These are phyloP conservation scores for Hypothenemus hampei DNA, from an alignment of 1,140 invertebrate species.

Conservation along the genomic window DNA sequence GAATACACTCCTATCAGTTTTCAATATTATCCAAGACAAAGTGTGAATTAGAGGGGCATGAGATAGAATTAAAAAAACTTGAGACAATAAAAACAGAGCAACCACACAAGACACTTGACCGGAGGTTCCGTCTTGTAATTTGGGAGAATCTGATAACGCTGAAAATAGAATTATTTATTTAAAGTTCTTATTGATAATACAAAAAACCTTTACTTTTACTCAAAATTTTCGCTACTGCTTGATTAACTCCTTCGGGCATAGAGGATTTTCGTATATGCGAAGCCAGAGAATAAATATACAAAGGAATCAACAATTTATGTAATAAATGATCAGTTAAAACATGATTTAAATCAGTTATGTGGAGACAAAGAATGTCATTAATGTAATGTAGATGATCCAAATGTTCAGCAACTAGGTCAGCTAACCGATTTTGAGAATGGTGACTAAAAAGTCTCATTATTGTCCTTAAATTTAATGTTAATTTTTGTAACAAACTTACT, in stretches of 20 bases:
- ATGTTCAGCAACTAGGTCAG: conserved; percentile 95
- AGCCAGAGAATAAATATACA: conserved; percentile 90
- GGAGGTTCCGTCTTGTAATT: conserved; percentile 34
- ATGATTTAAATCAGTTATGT: conserved; percentile 90
- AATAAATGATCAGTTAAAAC: conserved; percentile 94
- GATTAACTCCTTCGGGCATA: conserved; percentile 53
- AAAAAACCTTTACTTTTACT: conserved; percentile 37
- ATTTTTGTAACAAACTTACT: conserved; percentile 64
- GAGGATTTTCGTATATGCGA: conserved; percentile 32
- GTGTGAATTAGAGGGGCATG: conserved; percentile 84
- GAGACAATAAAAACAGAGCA: conserved; percentile 85
- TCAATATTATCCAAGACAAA: conserved; percentile 82
- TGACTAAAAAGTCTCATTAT: conserved; percentile 57
- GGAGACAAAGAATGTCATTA: conserved; percentile 91
- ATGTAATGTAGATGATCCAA: conserved; percentile 97
- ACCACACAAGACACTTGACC: conserved; percentile 74
- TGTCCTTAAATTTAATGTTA: too few species aligned
- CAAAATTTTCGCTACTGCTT: conserved; percentile 56
- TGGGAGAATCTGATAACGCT: conserved; percentile 46
- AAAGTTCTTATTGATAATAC: neutral
- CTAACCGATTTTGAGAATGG: conserved; percentile 84
- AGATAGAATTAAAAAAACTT: conserved; percentile 94
- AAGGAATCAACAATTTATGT: conserved; percentile 86
- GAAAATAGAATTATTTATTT: conserved; percentile 2
- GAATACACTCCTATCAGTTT: conserved; percentile 67